Evolutionary conservation across 2,797 vertebrate species (phyloP), one percentile per base, ranked within the genome.

Genomic region (Syngnathus acus): DNA sequence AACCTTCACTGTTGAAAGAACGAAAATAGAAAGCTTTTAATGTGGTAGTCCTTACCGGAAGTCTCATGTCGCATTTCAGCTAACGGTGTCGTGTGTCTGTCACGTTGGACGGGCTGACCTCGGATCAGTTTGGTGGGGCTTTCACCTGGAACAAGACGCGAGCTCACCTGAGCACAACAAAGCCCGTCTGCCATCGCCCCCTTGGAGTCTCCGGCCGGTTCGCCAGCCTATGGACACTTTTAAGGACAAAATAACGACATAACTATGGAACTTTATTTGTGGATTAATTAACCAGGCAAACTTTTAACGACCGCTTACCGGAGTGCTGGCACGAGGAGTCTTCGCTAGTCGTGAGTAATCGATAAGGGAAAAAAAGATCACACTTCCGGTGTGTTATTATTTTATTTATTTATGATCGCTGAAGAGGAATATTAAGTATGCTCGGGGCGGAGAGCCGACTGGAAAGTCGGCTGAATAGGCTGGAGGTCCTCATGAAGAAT

Each of bases 401-500:
- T 54, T 11, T 38, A 53, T 68, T 66, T n/a, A 0, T 75, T 69
- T 6, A 66, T 74, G 69, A 64, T 40, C 54, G 67, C 73, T 66
- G 74, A 76, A 16, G 65, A 68, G 79, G 77, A 78, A 9, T 26
- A 81, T 66, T 37, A 42, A 66, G 1, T 83, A 90, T 92, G 82
- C 81, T 78, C 9, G 89, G 89, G 79, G 89, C 89, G 58, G 91
- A 90, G 82, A 84, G 80, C 81, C 83, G 87, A 70, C 59, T 88
- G 72, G 90, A 90, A 1, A 86, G 74, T 85, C 88, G 86, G 69
- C 66, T 92, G 40, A 78, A 72, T 70, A 84, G 78, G 79, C 85
- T 93, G 85, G 90, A 91, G 72, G 50, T 79, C 23, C 75, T 90
- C 60, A 84, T 93, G 77, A 90, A 70, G 74, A 85, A 85, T 62